A percentile compares a stretch with the other conserved stretches of the same genome.
Conservation (phyloP, 1,140 invertebrate genomes). For the Coenobita brevimanus region DNA sequence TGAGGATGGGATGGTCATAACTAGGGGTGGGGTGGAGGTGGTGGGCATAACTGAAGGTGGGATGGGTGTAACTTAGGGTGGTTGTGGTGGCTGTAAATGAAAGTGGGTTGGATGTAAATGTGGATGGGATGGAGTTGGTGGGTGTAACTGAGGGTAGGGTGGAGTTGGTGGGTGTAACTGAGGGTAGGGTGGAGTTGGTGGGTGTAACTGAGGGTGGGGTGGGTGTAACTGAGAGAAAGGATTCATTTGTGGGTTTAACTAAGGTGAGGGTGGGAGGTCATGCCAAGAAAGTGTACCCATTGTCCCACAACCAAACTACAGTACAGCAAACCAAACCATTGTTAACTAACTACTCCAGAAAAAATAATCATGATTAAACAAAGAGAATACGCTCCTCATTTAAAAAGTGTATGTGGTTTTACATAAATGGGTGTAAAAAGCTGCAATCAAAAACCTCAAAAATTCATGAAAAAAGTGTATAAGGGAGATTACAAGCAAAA, state of each 20-base stretch:
- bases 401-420: not conserved
- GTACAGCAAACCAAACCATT: constrained; percentile 65
- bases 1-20: too few species aligned
- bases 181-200: not conserved
- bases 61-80: too few species aligned
- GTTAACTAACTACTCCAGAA: constrained; percentile 62
- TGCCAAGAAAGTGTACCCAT: constrained; percentile 49
- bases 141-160: not conserved
- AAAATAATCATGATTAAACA: constrained; percentile 41
- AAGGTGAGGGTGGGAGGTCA: constrained; percentile 30
- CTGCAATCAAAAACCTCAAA: constrained; percentile 38
- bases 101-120: too few species aligned
- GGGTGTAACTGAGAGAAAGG: constrained; percentile 10
- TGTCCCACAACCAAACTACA: constrained; percentile 66
- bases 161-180: not conserved
- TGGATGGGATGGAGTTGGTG: not conserved
- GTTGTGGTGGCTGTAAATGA: too few species aligned
- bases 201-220: not conserved
- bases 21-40: too few species aligned
- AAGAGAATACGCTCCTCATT: constrained; percentile 23
- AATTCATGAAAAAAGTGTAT: constrained; percentile 49
- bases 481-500: constrained; percentile 18
- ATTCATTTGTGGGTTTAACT: constrained; percentile 27
- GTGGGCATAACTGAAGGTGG: too few species aligned
- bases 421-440: not conserved